phyloP scores from a whole-genome alignment of 2,888 invertebrate genomes.

The Heliconius hortense region DNA sequence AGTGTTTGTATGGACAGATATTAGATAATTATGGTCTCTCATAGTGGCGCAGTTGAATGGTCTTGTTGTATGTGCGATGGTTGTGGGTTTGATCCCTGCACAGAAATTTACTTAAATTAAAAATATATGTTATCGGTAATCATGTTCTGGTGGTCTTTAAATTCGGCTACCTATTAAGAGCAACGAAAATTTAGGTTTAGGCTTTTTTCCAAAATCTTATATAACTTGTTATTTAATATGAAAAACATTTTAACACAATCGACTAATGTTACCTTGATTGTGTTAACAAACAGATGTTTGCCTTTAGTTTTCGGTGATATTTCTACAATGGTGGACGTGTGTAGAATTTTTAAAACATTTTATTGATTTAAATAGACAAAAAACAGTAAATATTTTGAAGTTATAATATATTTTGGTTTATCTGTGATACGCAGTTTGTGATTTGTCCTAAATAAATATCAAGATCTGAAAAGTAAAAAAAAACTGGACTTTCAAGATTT shows the following conservation, averaged over 20 bases:
- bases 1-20: background rate
- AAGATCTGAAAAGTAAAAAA: background rate
- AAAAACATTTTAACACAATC: background rate
- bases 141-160: no score
- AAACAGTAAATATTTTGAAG: background rate
- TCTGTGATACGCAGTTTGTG: background rate
- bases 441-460: background rate
- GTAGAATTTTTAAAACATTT: background rate
- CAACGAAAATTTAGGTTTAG: no score
- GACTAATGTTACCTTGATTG: background rate
- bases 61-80: background rate
- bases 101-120: no score
- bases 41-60: background rate
- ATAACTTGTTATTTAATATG: background rate
- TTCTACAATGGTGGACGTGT: background rate
- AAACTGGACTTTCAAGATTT: background rate
- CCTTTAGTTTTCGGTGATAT: background rate
- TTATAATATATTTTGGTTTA: background rate
- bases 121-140: no score
- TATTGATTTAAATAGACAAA: background rate
- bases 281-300: background rate
- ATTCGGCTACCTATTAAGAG: no score
- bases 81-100: background rate
- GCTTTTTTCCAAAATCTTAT: no score
- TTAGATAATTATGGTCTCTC: background rate